Conservation (phyloP, 2,888 invertebrate species). For the Nineta flava region DNA sequence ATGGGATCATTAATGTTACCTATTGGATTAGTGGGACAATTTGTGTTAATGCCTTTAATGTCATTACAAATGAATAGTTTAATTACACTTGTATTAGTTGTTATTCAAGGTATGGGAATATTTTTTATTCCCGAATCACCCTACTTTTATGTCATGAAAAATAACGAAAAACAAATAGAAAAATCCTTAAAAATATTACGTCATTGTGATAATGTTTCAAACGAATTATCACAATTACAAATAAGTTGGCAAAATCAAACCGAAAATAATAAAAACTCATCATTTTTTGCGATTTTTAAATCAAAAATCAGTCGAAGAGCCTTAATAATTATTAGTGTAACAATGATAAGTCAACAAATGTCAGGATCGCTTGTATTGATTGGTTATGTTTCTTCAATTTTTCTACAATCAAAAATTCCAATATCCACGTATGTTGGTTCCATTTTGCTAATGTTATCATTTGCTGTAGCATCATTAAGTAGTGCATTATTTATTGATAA, state of each 20-base stretch:
- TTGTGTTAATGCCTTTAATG: neutral
- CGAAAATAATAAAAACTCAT: neutral
- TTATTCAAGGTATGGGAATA: neutral
- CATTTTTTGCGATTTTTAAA: neutral
- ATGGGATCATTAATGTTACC: too few relatives aligned
- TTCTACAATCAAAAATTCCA: constrained; percentile 27
- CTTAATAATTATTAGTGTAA: constrained; percentile 29
- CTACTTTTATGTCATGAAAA: neutral
- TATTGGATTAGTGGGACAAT: too few relatives aligned
- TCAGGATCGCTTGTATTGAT: constrained; percentile 37
- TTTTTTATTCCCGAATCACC: neutral
- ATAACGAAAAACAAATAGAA: neutral
- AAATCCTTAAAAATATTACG: neutral
- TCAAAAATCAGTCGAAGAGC: constrained; percentile 22
- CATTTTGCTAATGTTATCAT: constrained; percentile 32
- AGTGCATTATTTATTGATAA: neutral
- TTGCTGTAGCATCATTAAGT: constrained; percentile 27
- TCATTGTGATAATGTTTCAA: neutral
- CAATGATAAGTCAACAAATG: constrained; percentile 41
- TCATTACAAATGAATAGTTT: neutral
- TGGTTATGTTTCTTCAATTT: constrained; percentile 37
- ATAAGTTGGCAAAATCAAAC: neutral
- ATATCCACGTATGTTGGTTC: constrained; percentile 29
- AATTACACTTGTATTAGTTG: neutral
- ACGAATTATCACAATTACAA: neutral